Evolutionary conservation across 1,140 invertebrate genomes (phyloP), one percentile per base, ranked within the genome.

Genomic region (Parapsyche elsis): DNA sequence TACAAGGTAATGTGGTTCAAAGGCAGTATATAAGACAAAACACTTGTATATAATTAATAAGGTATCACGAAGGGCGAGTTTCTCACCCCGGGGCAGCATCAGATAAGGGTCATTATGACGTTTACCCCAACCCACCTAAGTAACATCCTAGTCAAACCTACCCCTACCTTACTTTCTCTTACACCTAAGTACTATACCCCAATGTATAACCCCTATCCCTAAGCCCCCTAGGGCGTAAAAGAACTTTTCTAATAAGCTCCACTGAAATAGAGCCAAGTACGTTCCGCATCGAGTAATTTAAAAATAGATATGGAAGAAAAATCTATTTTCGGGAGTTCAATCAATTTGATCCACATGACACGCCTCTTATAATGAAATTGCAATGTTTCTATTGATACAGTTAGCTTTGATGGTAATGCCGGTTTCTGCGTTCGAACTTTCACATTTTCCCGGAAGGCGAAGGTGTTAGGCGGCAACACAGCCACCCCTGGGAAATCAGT

Each of bases 401-500:
- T 23, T 49, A 57, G 57, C 0, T 30, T n/a, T 57, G 1, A 7
- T 12, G n/a, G 45, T 19, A 19, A 23, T 9, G 57, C 21, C 21
- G 49, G 24, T 53, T 53, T 53, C 49, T 10, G 10, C 10, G 10
- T 53, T 53, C 16, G 49, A 53, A 53, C 12, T 12, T 53, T 53
- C 49, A 2, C 16, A 53, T 53, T 53, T 53, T 53, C 49, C 49
- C 49, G 49, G 49, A 53, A 67, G 75, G 46, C 75, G n/a, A 49
- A 79, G 70, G 78, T 79, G 70, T 79, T 61, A 79, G 78, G 59
- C 70, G 78, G 67, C 70, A 73, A 61, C 78, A 73, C 45, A 21
- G 12, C 23, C 49, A 12, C 78, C 67, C 78, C 9, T 79, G 78
- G 78, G 78, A 79, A 79, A 79, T 79, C 78, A 79, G 78, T 70